Evolutionary conservation across 2,797 vertebrate species (phyloP), one percentile per base, ranked within the genome.

Genomic region (Phalanger gymnotis): DNA sequence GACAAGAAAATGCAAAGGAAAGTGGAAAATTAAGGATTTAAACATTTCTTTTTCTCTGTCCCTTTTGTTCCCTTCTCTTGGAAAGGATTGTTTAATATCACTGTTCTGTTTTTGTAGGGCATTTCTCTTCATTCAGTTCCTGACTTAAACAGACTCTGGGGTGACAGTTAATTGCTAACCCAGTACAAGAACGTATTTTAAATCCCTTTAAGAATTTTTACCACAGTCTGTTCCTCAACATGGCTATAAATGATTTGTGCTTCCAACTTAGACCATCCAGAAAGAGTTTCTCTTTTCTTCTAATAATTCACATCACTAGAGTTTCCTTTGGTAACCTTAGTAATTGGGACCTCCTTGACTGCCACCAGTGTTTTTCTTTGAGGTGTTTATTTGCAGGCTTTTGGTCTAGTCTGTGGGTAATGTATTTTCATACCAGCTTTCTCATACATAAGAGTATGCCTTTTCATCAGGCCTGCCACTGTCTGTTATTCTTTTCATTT

Each of bases 11-110:
- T 54, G 54, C 55, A 91, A 92, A 53, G 54, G n/a, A 95, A 87
- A 94, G 96, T 90, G 51, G 61, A 92, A 95, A 97, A 96, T 55
- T 95, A 94, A 97, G 94, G 96, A 30, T 93, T 90, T 95, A 81
- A 87, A 96, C 95, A 92, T 92, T 61, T 97, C 96, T 92, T 95
- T 93, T 93, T 91, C 90, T 95, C 96, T 81, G 0, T 90, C 93
- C 4, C 92, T 98, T 97, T 97, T 97, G 52, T 98, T 98, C 94
- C 40, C 22, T 87, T 51, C 96, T 95, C 95, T 95, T 97, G 96
- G 97, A 98, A 98, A 95, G 95, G 97, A 97, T 98, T 98, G 97
- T 55, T 4, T 98, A 95, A 97, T 98, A 96, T 97, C 98, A 98
- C 96, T 98, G 95, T 95, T 58, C 3, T 96, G 98, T 97, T 98